A percentile compares a stretch with the other conserved stretches of the same genome.
These are phyloP conservation scores for Silurus glanis DNA, from an alignment of 2,113 vertebrate species.

Conservation along the genomic window DNA sequence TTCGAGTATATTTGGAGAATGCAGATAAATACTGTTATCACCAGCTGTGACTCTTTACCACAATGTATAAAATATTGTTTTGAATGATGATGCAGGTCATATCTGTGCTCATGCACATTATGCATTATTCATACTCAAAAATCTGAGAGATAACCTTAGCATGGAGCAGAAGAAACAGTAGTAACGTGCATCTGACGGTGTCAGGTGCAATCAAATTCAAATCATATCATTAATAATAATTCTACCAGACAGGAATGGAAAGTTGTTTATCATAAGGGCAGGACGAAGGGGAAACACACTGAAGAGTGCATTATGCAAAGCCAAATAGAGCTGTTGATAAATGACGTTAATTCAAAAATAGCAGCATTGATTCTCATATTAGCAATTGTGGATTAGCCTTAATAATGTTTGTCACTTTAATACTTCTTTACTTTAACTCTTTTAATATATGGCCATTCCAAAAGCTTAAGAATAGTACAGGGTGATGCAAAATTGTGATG, in stretches of 20 bases:
- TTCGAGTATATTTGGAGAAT: too few relatives aligned
- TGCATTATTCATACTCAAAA: too few relatives aligned
- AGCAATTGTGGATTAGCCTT: conserved; percentile 39
- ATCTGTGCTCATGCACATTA: too few relatives aligned
- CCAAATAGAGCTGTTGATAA: conserved; percentile 35
- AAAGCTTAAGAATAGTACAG: not conserved
- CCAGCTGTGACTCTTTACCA: too few relatives aligned
- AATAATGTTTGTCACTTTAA: not conserved
- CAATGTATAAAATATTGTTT: too few relatives aligned
- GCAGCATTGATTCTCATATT: conserved; percentile 32
- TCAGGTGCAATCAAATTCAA: conserved; percentile 61
- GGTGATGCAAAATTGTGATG: not conserved
- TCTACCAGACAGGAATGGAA: conserved; percentile 64
- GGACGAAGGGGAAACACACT: conserved; percentile 79
- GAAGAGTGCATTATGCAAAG: conserved; percentile 82
- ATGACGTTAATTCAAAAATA: conserved; percentile 44
- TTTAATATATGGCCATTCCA: not conserved
- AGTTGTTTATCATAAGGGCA: conserved; percentile 72
- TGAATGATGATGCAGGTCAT: too few relatives aligned
- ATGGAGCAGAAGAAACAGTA: conserved; percentile 55
- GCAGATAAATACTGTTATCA: too few relatives aligned
- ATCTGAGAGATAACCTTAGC: conserved; percentile 49
- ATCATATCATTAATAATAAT: conserved; percentile 76
- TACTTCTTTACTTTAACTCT: not conserved
- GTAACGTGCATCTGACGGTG: conserved; percentile 60